A percentile compares a stretch with the other conserved stretches of the same genome.
These are phyloP conservation scores for Microtus oregoni DNA, from an alignment of 2,113 vertebrate genomes.

Conservation along the genomic window DNA sequence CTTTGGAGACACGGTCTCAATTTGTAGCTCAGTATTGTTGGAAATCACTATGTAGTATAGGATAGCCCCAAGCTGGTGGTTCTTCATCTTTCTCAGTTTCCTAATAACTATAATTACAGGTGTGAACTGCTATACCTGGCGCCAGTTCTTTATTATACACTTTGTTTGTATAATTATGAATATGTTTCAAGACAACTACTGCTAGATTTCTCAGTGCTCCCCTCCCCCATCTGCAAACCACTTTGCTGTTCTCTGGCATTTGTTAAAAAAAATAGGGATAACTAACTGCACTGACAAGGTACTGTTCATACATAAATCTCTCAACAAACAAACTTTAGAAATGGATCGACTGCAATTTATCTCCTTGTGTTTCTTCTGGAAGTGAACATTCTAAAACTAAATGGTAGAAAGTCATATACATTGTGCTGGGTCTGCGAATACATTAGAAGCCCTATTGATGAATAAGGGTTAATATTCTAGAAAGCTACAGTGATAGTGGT, in stretches of 20 bases:
- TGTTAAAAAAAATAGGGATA: constrained; percentile 34
- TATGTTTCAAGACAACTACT: constrained; percentile 21
- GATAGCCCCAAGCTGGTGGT: not conserved
- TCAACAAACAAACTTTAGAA: constrained; percentile 10
- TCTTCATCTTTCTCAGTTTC: not conserved
- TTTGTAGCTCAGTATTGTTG: not conserved
- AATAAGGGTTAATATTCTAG: not conserved
- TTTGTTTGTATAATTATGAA: constrained; percentile 22
- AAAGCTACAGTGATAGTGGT: not conserved
- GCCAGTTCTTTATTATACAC: not conserved
- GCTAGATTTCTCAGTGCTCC: not conserved
- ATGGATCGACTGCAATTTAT: not conserved
- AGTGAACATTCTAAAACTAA: constrained; percentile 37
- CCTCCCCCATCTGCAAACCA: not conserved
- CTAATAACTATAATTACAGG: not conserved
- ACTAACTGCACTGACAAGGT: not conserved
- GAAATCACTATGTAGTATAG: not conserved
- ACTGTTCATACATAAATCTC: not conserved
- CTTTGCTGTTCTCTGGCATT: not conserved
- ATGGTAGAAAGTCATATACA: not conserved
- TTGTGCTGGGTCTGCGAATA: not conserved
- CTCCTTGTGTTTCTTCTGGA: not conserved
- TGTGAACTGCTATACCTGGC: not conserved
- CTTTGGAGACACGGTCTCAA: not conserved
- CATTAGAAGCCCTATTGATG: not conserved